A percentile compares a stretch with the other conserved stretches of the same genome.
These are phyloP conservation scores for Dinoponera quadriceps DNA, from an alignment of 1,140 invertebrate genomes.

Conservation along the genomic window DNA sequence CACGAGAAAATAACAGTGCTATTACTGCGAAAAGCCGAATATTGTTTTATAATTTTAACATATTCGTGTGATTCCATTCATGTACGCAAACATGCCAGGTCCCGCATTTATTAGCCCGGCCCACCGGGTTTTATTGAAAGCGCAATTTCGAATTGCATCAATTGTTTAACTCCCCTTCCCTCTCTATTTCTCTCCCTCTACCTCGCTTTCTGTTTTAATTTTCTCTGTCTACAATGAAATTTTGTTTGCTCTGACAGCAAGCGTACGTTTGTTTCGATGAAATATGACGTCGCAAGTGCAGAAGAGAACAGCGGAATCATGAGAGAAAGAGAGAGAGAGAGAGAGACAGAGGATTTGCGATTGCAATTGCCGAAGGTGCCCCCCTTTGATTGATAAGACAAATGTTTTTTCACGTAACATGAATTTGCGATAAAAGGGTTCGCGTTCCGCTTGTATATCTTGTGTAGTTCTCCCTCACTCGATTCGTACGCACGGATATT, in stretches of 20 bases:
- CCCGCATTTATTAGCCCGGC: not conserved
- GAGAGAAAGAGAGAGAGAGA: not conserved
- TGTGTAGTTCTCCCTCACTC: not conserved
- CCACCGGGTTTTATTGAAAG: not conserved
- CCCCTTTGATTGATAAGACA: constrained; percentile 27
- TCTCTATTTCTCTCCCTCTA: not conserved
- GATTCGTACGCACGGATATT: constrained; percentile 11
- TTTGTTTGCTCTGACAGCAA: not conserved
- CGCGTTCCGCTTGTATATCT: constrained; percentile 25
- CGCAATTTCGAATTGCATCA: not conserved
- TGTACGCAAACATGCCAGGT: no score
- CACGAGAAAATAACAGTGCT: not conserved
- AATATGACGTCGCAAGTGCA: not conserved
- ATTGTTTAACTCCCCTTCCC: no score
- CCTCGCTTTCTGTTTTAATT: not conserved
- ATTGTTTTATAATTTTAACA: not conserved
- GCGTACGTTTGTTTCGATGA: not conserved
- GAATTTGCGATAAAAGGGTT: constrained; percentile 11
- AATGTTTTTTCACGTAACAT: constrained; percentile 54
- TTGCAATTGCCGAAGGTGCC: constrained; percentile 12
- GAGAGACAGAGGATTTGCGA: not conserved
- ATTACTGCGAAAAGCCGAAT: not conserved
- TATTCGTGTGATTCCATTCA: not conserved
- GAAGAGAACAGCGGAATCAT: not conserved
- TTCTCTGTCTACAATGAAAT: not conserved